Base-by-base conservation (phyloP, 1,140 invertebrate species). In the Dendroctonus valens region DNA sequence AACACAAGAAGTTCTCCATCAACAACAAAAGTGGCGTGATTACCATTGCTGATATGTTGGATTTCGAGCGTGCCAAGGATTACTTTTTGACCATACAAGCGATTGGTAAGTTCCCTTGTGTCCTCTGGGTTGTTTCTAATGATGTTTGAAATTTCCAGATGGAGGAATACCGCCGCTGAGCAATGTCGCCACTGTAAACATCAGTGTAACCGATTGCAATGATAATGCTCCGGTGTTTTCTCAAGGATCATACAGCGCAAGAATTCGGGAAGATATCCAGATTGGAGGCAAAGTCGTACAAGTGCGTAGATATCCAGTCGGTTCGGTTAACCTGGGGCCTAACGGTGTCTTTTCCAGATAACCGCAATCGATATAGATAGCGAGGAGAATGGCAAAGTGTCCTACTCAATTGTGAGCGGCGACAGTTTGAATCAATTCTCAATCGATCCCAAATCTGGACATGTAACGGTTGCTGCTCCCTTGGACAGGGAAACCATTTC, bases 51-150 rank as follows among this genome's bases (percentile, higher is more conserved):
- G 90, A 92, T 57, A 85, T 87, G 26, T 78, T 98, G 50, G 92
- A 95, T 75, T 94, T 87, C 77, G 96, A 98, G 80, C 84, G 88
- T 67, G 87, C 90, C 0, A 85, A 86, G 46, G 90, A 93, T 73
- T 97, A 97, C 76, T 88, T 92, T 63, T 81, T 98, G 12, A 96
- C 94, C 0, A 87, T 98, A 48, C 88, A 95, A 77, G 96, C 95
- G 1, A 84, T 90, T 9, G 65, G 65, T 67, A 46, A 59, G 26
- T 63, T 41, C 7, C 7, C 11, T 37, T 59, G 26, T 26, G 26
- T 26, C 26, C 26, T 26, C 26, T 3, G 1, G 26, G 26, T 26
- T 26, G 26, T 3, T 26, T 26, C 26, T 26, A 26, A 26, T 26
- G 26, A 26, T 26, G 26, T 1, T 39, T 38, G 0, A 39, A 6